Evolutionary conservation across 2,888 invertebrate genomes (phyloP), one percentile per base, ranked within the genome.

Genomic region (Archips crataeganus): DNA sequence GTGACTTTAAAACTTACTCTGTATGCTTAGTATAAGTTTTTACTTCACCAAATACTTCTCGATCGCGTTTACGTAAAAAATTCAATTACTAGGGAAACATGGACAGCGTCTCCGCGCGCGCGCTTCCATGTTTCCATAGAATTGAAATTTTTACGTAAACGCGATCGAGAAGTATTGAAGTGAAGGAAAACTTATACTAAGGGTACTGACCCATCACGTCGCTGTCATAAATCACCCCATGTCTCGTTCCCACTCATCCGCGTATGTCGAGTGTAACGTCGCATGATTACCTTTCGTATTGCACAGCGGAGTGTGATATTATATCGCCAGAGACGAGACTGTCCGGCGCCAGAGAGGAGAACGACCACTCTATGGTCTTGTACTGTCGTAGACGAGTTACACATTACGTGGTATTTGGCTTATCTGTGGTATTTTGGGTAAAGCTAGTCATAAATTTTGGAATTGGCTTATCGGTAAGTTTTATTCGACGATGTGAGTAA

Each of bases 341-440:
- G 75, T 75, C 76, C 77, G 93, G 88, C 93, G 92, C 86, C 93
- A 66, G 59, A 8, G 74, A 87, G 88, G 87, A 89, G 87, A 90
- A 90, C 86, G 90, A 88, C 89, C 90, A 91, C 85, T 84, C 85
- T 80, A 88, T 89, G 87, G 84, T 84, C 77, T 82, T 77, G 79
- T 79, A 77, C 76, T 32, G 75, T 73, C 67, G 68, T 13, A 36
- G 39, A 63, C 39, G n/a, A 32, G 60, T 15, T 57, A 32, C 70
- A 70, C 70, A 61, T 65, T 70, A 74, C 6, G 13, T 23, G 70
- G 5, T 74, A 54, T 61, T 65, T 74, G 45, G 6, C 42, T 69
- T 57, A 57, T 57, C 57, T 23, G 32, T 23, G 15, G 15, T 57
- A 57, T 57, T 57, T 57, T 57, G 32, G 6, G 3, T 54, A n/a